phyloP scores from a whole-genome alignment of 2,888 invertebrate species.

The Amiota mariae region DNA sequence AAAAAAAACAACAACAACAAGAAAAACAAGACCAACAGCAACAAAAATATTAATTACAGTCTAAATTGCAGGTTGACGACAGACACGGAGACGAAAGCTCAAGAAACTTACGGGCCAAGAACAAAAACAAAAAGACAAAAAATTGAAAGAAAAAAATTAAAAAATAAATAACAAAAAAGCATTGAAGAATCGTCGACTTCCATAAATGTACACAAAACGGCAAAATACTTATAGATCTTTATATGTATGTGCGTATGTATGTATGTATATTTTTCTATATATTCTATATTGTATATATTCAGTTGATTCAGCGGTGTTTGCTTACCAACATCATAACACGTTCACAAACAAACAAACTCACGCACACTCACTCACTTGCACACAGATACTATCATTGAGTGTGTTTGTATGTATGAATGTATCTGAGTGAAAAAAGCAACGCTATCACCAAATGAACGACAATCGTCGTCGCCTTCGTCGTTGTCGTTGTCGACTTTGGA shows the following conservation, averaged over 20 bases:
- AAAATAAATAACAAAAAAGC: not conserved
- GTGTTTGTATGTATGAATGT: slow-evolving; percentile 47
- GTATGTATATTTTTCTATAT: slow-evolving; percentile 41
- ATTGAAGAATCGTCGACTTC: slow-evolving; percentile 2
- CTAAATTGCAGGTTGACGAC: slow-evolving; percentile 7
- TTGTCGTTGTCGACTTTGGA: not conserved
- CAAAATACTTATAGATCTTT: slow-evolving; percentile 35
- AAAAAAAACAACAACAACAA: slow-evolving; percentile 13
- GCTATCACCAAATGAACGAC: slow-evolving; percentile 23
- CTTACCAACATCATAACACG: slow-evolving; percentile 42
- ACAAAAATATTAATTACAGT: slow-evolving; percentile 18
- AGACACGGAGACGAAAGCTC: not conserved
- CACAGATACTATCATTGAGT: slow-evolving; percentile 41
- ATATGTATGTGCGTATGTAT: slow-evolving; percentile 36
- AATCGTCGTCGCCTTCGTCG: not conserved
- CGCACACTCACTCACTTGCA: too few species aligned
- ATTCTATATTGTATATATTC: slow-evolving; percentile 30
- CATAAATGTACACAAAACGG: slow-evolving; percentile 26
- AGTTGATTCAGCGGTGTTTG: slow-evolving; percentile 60
- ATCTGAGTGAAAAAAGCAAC: slow-evolving; percentile 42
- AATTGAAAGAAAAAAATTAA: not conserved
- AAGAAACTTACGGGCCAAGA: not conserved
- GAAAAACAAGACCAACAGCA: not conserved
- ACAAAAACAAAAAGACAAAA: slow-evolving; percentile 7
- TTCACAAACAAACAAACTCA: slow-evolving; percentile 29